These are phyloP conservation scores for Lampris incognitus DNA, from an alignment of 2,113 vertebrate species.

Conservation along the genomic window DNA sequence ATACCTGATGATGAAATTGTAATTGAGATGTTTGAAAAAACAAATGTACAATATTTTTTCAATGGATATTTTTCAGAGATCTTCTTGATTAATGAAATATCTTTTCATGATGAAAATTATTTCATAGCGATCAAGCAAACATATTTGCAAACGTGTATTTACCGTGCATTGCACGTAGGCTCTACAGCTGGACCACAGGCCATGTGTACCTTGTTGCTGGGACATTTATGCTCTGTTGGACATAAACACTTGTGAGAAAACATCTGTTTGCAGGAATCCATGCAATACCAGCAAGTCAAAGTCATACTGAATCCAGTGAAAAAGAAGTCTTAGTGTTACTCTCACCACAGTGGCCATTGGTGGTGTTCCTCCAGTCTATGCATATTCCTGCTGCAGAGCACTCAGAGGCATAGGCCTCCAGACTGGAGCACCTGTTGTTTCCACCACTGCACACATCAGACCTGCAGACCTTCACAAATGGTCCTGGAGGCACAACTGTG, in stretches of 20 bases:
- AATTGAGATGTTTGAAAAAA: neutral
- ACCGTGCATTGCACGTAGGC: slow-evolving; percentile 78
- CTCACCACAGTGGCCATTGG: slow-evolving; percentile 86
- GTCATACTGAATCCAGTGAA: neutral
- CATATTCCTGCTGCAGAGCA: slow-evolving; percentile 84
- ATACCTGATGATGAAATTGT: slow-evolving; percentile 53
- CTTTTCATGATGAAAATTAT: no score
- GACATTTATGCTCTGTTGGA: slow-evolving; percentile 82
- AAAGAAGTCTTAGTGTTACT: neutral
- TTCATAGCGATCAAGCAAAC: no score
- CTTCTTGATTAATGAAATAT: no score
- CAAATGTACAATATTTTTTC: no score
- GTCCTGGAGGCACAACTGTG: slow-evolving; percentile 64
- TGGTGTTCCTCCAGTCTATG: slow-evolving; percentile 86
- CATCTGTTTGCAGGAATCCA: neutral
- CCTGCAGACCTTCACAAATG: slow-evolving; percentile 80
- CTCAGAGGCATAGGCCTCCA: slow-evolving; percentile 87
- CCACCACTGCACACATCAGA: slow-evolving; percentile 78
- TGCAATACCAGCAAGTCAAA: neutral
- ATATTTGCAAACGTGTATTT: no score
- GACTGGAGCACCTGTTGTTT: slow-evolving; percentile 74
- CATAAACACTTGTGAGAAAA: neutral
- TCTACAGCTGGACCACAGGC: slow-evolving; percentile 83
- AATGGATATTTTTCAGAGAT: no score
- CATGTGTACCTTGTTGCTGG: slow-evolving; percentile 79